These are phyloP conservation scores for Lithobates sylvaticus DNA, from an alignment of 2,797 vertebrate genomes.

Conservation along the genomic window DNA sequence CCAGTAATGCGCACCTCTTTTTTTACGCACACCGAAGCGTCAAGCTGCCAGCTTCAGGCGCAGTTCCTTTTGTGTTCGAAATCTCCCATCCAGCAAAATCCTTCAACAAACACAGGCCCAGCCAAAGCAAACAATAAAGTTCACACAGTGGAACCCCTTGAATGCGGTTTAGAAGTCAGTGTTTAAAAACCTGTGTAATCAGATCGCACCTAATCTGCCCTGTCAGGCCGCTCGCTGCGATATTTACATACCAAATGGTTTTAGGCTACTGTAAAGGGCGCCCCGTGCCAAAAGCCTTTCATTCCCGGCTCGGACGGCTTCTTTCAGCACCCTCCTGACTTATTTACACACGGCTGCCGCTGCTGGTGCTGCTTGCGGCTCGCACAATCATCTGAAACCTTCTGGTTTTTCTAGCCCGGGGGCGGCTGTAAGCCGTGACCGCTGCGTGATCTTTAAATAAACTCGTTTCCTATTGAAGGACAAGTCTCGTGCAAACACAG, in stretches of 20 bases:
- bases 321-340: slow-evolving; percentile 37
- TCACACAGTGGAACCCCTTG: slow-evolving; percentile 17
- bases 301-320: slow-evolving; percentile 5
- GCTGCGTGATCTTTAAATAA: slow-evolving; percentile 11
- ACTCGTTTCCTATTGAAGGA: neutral
- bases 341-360: slow-evolving; percentile 15
- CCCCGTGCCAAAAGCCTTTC: slow-evolving; percentile 18
- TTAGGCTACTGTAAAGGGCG: slow-evolving; percentile 51
- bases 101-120: slow-evolving; percentile 30
- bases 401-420: neutral
- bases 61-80: slow-evolving; percentile 40
- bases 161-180: slow-evolving; percentile 28
- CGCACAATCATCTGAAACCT: neutral
- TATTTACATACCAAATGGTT: slow-evolving; percentile 58
- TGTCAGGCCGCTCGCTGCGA: slow-evolving; percentile 32
- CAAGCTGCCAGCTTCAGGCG: neutral
- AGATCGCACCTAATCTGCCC: slow-evolving; percentile 56
- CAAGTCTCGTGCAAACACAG: slow-evolving; percentile 3
- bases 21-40: neutral
- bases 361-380: slow-evolving; percentile 10
- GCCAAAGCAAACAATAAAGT: slow-evolving; percentile 46
- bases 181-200: slow-evolving; percentile 51
- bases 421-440: neutral
- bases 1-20: neutral
- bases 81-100: slow-evolving; percentile 41